These are phyloP conservation scores for Ormyrus rosae DNA, from an alignment of 2,888 invertebrate genomes.

Conservation along the genomic window DNA sequence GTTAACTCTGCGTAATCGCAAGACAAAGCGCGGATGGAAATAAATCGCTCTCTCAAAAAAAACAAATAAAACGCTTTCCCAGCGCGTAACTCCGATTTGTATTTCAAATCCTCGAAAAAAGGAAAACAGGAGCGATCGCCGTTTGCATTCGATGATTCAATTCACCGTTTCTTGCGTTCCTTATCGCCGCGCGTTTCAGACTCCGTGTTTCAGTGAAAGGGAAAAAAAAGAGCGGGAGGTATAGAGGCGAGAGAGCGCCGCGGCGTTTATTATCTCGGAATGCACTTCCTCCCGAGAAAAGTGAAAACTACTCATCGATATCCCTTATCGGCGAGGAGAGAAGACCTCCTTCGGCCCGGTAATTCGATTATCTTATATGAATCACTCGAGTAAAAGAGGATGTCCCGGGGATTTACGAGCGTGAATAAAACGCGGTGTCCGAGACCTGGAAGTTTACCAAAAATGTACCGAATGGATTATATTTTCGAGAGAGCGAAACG, in stretches of 20 bases:
- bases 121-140: no score
- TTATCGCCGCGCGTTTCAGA: conserved; percentile 27
- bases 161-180: background rate
- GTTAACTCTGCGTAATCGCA: no score
- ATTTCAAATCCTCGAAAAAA: no score
- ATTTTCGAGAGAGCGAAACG: background rate
- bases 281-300: conserved; percentile 51
- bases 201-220: conserved; percentile 26
- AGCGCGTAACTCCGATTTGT: no score
- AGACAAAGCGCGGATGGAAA: no score
- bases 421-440: background rate
- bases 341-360: background rate
- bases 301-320: conserved; percentile 43
- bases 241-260: background rate
- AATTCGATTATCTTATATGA: conserved; percentile 9
- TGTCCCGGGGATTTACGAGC: background rate
- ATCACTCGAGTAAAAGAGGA: background rate
- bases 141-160: background rate
- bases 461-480: background rate
- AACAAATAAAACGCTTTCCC: background rate
- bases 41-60: no score
- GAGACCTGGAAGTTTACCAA: background rate
- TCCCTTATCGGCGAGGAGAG: conserved; percentile 13
- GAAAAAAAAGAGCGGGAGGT: conserved; percentile 10
- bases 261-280: conserved; percentile 54